phyloP scores from a whole-genome alignment of 1,140 invertebrate genomes.

The Paralvinella palmiformis region DNA sequence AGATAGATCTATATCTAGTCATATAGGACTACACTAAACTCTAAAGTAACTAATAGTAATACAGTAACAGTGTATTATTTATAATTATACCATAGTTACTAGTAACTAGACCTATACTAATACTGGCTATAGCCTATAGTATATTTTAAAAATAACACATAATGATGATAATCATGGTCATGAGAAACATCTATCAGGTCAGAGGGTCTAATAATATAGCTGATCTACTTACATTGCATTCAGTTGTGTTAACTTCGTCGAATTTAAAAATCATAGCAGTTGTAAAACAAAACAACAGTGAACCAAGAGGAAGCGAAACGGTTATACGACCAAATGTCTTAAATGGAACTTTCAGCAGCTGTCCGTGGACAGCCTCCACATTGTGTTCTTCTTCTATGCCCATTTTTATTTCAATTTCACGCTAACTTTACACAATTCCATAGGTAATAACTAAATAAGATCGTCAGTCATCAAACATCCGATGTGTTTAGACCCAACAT shows the following conservation, averaged over 20 bases:
- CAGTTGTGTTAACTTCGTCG: conserved; percentile 86
- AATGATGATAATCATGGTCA: no score
- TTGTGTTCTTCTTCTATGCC: conserved; percentile 1
- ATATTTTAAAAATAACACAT: no score
- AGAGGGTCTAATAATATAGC: background rate
- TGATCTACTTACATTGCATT: conserved; percentile 68
- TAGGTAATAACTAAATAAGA: no score
- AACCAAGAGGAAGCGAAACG: conserved; percentile 70
- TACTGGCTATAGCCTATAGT: no score
- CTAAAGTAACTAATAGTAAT: background rate
- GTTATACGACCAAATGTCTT: conserved; percentile 70
- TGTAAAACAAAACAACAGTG: conserved; percentile 76
- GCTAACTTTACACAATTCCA: no score
- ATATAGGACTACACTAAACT: no score
- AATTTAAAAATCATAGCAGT: conserved; percentile 81
- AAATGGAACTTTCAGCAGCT: conserved; percentile 56
- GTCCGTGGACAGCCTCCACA: conserved; percentile 11
- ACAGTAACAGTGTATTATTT: background rate
- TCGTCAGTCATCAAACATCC: no score
- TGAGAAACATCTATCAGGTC: background rate
- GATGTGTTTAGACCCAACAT: no score
- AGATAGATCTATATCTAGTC: no score
- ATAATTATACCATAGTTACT: background rate
- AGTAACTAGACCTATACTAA: background rate
- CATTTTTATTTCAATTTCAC: background rate